Conservation (phyloP, 2,888 invertebrate genomes). For the Epinotia nisella region DNA sequence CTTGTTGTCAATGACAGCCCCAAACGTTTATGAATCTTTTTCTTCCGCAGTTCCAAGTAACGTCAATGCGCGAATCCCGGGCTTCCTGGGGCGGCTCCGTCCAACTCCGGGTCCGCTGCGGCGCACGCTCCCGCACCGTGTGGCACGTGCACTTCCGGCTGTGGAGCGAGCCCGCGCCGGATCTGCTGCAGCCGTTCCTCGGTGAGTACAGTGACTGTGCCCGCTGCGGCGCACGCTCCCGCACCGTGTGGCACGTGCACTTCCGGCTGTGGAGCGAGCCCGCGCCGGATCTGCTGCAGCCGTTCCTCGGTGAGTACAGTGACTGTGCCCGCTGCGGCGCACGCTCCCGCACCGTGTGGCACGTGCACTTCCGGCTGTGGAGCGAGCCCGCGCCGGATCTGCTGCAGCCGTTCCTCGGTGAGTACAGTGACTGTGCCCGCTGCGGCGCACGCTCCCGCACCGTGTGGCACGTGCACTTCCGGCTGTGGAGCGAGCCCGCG, state of each 20-base stretch:
- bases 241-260: conserved; percentile 92
- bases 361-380: no score
- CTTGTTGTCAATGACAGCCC: no score
- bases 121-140: conserved; percentile 77
- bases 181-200: conserved; percentile 87
- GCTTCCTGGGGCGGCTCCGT: conserved; percentile 74
- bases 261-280: conserved; percentile 89
- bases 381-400: no score
- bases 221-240: conserved; percentile 57
- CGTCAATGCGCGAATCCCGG: conserved; percentile 56
- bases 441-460: no score
- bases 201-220: conserved; percentile 48
- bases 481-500: no score
- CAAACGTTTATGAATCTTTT: no score
- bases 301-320: conserved; percentile 81
- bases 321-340: no score
- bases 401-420: no score
- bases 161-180: conserved; percentile 88
- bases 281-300: conserved; percentile 87
- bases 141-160: conserved; percentile 94
- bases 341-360: no score
- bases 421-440: no score
- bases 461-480: no score
- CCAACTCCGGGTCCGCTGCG: conserved; percentile 64
- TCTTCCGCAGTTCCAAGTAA: conserved; percentile 69